phyloP scores from a whole-genome alignment of 2,888 invertebrate species.

The Limnephilus marmoratus region DNA sequence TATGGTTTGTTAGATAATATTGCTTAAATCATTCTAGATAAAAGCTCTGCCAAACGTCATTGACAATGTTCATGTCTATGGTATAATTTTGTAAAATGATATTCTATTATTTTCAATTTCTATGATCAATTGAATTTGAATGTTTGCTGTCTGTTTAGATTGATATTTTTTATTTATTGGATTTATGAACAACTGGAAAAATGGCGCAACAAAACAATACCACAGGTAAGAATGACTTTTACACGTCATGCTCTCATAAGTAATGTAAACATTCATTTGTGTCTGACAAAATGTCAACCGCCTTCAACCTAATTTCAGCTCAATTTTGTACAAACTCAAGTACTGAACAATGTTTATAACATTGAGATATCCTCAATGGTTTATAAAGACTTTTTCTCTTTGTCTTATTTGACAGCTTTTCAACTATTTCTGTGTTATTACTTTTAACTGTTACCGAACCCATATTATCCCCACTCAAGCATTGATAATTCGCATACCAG shows the following conservation, averaged over 20 bases:
- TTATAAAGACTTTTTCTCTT: too few species aligned
- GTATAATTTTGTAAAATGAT: neutral
- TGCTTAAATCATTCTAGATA: neutral
- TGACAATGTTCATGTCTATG: neutral
- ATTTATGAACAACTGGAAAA: neutral
- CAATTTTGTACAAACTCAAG: too few species aligned
- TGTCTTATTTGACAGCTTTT: too few species aligned
- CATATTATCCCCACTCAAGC: too few species aligned
- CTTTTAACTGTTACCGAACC: too few species aligned
- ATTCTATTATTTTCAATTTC: neutral
- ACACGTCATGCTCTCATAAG: neutral
- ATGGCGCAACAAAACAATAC: neutral
- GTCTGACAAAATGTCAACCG: neutral
- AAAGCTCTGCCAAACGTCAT: neutral
- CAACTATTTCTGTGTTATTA: too few species aligned
- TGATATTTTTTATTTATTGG: neutral
- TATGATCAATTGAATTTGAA: neutral
- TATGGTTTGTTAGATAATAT: neutral
- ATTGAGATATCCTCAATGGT: too few species aligned
- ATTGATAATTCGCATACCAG: too few species aligned
- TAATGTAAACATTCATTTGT: neutral
- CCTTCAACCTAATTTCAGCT: neutral
- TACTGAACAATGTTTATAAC: too few species aligned
- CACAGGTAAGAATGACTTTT: neutral
- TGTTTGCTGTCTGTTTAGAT: neutral